Evolutionary conservation across 2,888 invertebrate species (phyloP), one percentile per base, ranked within the genome.

Genomic region (Cosmopolites sordidus): DNA sequence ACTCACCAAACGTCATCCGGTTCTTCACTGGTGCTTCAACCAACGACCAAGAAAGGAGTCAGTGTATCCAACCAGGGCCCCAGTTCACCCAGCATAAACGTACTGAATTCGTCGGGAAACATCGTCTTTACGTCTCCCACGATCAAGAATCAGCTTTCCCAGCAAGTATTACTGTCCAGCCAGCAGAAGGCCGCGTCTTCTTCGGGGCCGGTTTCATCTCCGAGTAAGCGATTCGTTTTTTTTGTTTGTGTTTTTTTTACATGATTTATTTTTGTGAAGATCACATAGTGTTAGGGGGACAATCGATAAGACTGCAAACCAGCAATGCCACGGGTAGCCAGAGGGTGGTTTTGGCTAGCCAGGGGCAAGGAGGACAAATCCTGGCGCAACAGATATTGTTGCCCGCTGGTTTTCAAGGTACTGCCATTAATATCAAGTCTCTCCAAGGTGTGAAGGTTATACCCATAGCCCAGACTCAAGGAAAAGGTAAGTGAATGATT

Each of bases 391-490:
- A 82, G 68, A 79, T 83, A 58, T 70, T 83, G 50, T 70, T 83
- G 49, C 82, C 83, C n/a, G 78, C 80, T 6, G 79, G 79, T 29
- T 79, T 82, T 66, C 81, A 81, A 69, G 79, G 81, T 16, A 78
- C 78, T 2, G 75, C 80, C 17, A 75, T 82, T 51, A 82, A 82
- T 66, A 75, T 83, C 14, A 83, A 83, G 67, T 77, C 80, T 8
- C 66, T 83, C 55, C 81, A 82, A 70, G 81, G 79, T 8, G 75
- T 83, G 50, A 83, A 83, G 69, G 81, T 83, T 49, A 81, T 83
- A 56, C 80, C 81, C 1, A 68, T 81, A 51, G 72, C 76, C 16
- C 75, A 76, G 61, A 70, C 74, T 49, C 73, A 73, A 57, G 63
- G 62, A n/a, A 70, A 74, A 60, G 66, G 64, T 22, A 65, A 67